These are phyloP conservation scores for Cavia porcellus DNA, from an alignment of 2,113 vertebrate genomes.

Conservation along the genomic window DNA sequence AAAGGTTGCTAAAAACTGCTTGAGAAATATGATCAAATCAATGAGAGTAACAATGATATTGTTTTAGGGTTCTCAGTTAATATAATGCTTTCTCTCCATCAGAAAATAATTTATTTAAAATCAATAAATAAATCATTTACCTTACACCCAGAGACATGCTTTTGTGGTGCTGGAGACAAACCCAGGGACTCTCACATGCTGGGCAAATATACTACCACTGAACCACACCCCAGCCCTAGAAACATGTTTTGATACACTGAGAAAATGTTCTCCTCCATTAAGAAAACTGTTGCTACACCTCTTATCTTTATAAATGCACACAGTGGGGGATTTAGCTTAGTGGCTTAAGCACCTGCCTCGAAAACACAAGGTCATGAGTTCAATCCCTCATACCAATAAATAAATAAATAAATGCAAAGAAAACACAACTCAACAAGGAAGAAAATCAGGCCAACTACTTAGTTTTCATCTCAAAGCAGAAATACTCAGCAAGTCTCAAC, in stretches of 20 bases:
- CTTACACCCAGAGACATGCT: not conserved
- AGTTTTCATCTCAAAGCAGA: conserved; percentile 53
- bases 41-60: not conserved
- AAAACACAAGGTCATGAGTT: no score
- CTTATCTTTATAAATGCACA: conserved; percentile 23
- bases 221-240: not conserved
- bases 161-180: not conserved
- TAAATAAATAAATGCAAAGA: not conserved
- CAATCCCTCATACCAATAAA: no score
- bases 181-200: not conserved
- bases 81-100: not conserved
- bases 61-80: not conserved
- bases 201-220: not conserved
- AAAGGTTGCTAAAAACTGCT: not conserved
- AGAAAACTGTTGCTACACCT: not conserved
- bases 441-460: not conserved
- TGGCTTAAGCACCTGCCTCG: no score
- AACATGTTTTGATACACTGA: not conserved
- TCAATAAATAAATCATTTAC: not conserved
- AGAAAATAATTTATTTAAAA: conserved; percentile 6
- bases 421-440: not conserved
- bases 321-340: no score
- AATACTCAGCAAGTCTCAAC: not conserved
- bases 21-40: not conserved
- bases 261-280: conserved; percentile 12